Conservation (phyloP, 2,888 invertebrate genomes). For the Monopis laevigella region DNA sequence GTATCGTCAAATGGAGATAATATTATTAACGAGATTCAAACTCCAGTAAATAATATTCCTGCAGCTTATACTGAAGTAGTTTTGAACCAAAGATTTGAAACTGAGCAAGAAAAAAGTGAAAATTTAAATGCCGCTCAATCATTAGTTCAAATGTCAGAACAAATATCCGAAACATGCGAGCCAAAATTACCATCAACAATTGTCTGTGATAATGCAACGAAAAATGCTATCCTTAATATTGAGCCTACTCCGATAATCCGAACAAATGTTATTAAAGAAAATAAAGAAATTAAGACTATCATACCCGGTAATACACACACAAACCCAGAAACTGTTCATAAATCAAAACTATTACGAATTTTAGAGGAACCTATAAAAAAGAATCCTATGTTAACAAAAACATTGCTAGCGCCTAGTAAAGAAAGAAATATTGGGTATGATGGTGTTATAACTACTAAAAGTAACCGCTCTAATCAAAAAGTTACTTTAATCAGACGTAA, state of each 20-base stretch:
- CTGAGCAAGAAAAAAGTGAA: conserved; percentile 55
- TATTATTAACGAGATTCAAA: too few species aligned
- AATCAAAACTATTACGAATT: conserved; percentile 65
- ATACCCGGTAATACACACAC: not conserved
- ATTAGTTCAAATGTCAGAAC: conserved; percentile 57
- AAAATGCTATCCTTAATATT: too few species aligned
- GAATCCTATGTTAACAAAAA: conserved; percentile 34
- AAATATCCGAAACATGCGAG: not conserved
- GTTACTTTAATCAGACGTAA: not conserved
- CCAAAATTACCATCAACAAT: too few species aligned
- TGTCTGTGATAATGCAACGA: not conserved
- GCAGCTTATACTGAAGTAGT: too few species aligned
- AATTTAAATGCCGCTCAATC: conserved; percentile 60
- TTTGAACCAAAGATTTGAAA: conserved; percentile 44
- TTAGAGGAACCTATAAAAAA: conserved; percentile 52
- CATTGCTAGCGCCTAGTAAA: conserved; percentile 39
- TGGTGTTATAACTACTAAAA: conserved; percentile 11
- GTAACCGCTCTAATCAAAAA: not conserved
- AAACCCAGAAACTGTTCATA: not conserved
- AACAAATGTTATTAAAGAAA: not conserved
- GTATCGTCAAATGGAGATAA: too few species aligned
- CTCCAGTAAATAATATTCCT: too few species aligned
- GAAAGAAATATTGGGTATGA: conserved; percentile 52
- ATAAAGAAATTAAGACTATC: not conserved
- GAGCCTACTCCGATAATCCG: too few species aligned